Conservation (phyloP, 1,140 invertebrate species). For the Camponotus vicinus region DNA sequence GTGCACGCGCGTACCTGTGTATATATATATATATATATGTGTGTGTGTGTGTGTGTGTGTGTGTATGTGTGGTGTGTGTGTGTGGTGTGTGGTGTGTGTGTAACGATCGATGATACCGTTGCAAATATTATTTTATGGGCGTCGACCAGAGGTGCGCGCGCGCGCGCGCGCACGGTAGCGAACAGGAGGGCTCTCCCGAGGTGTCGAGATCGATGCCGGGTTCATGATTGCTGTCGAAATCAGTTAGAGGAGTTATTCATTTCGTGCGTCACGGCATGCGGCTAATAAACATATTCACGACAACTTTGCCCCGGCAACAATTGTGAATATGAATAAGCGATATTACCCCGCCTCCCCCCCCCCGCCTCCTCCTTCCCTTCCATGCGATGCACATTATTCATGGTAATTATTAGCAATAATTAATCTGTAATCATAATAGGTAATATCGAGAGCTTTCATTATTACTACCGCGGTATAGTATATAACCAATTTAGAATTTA, state of each 20-base stretch:
- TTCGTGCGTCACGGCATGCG: background rate
- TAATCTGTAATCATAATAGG: slow-evolving; percentile 69
- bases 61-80: background rate
- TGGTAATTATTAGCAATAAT: slow-evolving; percentile 72
- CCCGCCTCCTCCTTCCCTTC: background rate
- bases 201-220: slow-evolving; percentile 50
- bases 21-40: too few relatives aligned
- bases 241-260: slow-evolving; percentile 62
- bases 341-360: too few relatives aligned
- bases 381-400: slow-evolving; percentile 61
- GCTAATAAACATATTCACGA: slow-evolving; percentile 67
- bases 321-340: slow-evolving; percentile 58
- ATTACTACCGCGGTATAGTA: slow-evolving; percentile 22
- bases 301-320: slow-evolving; percentile 18
- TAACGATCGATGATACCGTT: slow-evolving; percentile 52
- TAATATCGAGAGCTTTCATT: slow-evolving; percentile 60
- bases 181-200: slow-evolving; percentile 2
- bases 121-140: slow-evolving; percentile 60
- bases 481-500: slow-evolving; percentile 65
- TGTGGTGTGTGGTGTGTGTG: background rate
- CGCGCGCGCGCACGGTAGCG: slow-evolving; percentile 20
- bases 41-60: background rate
- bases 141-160: slow-evolving; percentile 22
- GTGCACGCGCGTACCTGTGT: background rate
- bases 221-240: slow-evolving; percentile 56